A percentile compares a stretch with the other conserved stretches of the same genome.
Conservation (phyloP, 2,113 vertebrate species). For the Ceuthmochares aereus region DNA sequence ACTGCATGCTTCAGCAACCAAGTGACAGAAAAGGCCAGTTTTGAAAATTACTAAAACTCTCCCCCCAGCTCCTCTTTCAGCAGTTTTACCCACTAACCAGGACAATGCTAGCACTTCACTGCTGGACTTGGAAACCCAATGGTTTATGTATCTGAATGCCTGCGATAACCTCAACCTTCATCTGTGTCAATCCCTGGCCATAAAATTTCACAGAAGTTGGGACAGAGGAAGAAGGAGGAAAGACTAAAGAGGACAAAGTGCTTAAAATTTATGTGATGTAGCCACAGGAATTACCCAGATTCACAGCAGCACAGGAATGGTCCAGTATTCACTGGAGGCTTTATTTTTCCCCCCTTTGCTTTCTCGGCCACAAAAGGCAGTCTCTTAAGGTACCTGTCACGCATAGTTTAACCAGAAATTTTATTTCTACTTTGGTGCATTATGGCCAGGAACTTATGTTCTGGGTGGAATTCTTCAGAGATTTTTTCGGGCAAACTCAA, state of each 20-base stretch:
- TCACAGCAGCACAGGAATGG: not conserved
- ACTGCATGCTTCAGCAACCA: not conserved
- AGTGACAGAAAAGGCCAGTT: not conserved
- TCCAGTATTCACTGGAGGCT: not conserved
- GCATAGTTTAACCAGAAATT: not conserved
- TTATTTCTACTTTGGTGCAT: not conserved
- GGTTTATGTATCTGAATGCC: not conserved
- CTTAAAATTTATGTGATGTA: not conserved
- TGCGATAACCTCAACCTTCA: not conserved
- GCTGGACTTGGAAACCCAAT: not conserved
- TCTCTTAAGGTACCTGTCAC: not conserved
- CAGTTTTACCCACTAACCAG: not conserved
- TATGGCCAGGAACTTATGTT: not conserved
- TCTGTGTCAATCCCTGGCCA: not conserved
- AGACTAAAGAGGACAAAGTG: not conserved
- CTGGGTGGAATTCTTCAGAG: not conserved
- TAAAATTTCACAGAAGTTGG: not conserved
- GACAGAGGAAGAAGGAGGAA: too few relatives aligned
- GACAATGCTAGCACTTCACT: not conserved
- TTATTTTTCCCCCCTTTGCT: not conserved
- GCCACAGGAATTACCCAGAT: not conserved
- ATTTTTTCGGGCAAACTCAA: not conserved
- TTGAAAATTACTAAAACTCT: not conserved
- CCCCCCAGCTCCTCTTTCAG: too few relatives aligned
- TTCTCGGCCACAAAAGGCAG: not conserved